phyloP scores from a whole-genome alignment of 2,113 vertebrate genomes.

The Megatriorchis doriae region DNA sequence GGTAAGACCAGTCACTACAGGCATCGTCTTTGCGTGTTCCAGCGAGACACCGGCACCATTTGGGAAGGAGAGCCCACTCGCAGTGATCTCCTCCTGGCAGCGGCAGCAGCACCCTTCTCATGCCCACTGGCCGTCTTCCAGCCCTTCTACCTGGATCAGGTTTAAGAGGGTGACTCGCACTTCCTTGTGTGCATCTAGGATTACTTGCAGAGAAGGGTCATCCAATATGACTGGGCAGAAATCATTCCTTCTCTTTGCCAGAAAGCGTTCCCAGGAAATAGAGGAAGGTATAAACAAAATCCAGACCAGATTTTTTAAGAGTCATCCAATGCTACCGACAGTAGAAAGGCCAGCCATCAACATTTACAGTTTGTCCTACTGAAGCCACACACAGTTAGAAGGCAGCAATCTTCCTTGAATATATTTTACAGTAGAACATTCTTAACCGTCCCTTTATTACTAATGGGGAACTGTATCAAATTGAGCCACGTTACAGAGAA shows the following conservation, averaged over 20 bases:
- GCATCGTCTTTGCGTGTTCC: not conserved
- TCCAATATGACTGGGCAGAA: constrained; percentile 5
- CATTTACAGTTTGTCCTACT: not conserved
- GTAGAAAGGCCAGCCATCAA: not conserved
- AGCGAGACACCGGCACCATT: accelerated
- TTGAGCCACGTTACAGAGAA: not conserved
- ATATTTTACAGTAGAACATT: not conserved
- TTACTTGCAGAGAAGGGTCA: not conserved
- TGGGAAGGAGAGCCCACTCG: accelerated
- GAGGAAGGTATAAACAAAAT: not conserved
- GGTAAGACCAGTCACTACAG: not conserved
- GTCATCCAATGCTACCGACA: not conserved
- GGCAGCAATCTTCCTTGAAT: not conserved
- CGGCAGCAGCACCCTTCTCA: not conserved
- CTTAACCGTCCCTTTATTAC: not conserved
- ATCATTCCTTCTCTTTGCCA: not conserved
- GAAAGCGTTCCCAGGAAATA: not conserved
- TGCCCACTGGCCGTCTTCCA: not conserved
- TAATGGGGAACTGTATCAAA: not conserved
- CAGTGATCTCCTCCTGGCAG: not conserved
- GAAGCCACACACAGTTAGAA: not conserved
- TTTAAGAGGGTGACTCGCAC: constrained; percentile 9
- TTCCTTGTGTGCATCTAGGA: not conserved
- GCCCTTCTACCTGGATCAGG: not conserved
- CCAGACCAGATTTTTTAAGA: not conserved